phyloP scores from a whole-genome alignment of 2,888 invertebrate species.

The Scelioninae gen. 2 region DNA sequence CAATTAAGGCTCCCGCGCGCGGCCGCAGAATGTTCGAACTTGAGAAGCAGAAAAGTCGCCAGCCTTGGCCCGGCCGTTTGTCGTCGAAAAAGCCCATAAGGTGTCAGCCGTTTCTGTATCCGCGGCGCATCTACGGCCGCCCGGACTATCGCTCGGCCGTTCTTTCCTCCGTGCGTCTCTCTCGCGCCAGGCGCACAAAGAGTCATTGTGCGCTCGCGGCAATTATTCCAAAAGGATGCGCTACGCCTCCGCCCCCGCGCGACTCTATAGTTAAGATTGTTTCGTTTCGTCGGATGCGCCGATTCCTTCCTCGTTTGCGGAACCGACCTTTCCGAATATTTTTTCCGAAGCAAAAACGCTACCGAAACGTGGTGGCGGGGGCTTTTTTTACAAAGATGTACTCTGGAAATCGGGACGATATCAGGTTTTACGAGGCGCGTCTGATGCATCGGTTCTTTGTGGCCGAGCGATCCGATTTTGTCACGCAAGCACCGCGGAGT shows the following conservation, averaged over 20 bases:
- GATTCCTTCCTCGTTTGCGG: too few species aligned
- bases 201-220: background rate
- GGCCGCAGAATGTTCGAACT: background rate
- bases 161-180: background rate
- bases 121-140: constrained; percentile 8
- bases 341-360: too few species aligned
- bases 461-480: too few species aligned
- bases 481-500: too few species aligned
- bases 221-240: background rate
- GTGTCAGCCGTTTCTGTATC: constrained; percentile 7
- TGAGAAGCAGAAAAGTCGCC: constrained; percentile 8
- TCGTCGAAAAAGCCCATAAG: constrained; percentile 10
- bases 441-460: too few species aligned
- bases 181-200: background rate
- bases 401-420: too few species aligned
- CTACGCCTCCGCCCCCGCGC: background rate
- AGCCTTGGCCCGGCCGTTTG: constrained; percentile 3
- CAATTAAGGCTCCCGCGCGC: constrained; percentile 4
- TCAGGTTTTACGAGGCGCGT: too few species aligned
- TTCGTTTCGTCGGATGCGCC: too few species aligned
- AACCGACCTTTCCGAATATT: too few species aligned
- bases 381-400: too few species aligned
- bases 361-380: too few species aligned
- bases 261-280: too few species aligned
- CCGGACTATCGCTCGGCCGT: background rate